Evolutionary conservation across 2,888 invertebrate species (phyloP).

Genomic region (Epirrita christyi): DNA sequence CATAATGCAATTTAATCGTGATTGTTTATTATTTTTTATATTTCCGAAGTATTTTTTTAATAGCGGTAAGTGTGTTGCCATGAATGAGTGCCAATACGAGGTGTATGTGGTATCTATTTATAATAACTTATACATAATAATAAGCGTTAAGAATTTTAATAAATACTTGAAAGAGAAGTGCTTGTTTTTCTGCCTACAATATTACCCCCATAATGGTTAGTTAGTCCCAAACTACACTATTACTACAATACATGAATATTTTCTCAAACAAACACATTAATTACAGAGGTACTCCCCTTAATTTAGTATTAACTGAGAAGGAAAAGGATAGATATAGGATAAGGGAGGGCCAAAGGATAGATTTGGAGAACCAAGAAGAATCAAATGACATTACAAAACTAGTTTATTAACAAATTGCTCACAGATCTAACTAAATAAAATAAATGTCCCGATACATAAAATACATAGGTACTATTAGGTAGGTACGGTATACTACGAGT

Average conservation of each 20-base stretch:
- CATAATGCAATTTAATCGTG: conserved; percentile 36
- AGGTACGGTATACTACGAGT: conserved; percentile 50
- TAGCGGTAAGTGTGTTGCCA: conserved; percentile 52
- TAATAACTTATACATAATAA: conserved; percentile 71
- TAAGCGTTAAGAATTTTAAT: conserved; percentile 76
- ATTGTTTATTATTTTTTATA: conserved; percentile 37
- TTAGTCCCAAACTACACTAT: conserved; percentile 23
- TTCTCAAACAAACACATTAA: conserved; percentile 3
- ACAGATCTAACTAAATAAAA: conserved; percentile 76
- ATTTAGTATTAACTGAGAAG: conserved; percentile 33
- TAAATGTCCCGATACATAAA: conserved; percentile 67
- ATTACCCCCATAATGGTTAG: conserved; percentile 12
- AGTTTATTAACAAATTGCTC: conserved; percentile 80
- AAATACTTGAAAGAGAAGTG: conserved; percentile 66
- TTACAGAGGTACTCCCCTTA: conserved; percentile 10
- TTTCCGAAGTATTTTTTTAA: conserved; percentile 38
- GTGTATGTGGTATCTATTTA: conserved; percentile 69
- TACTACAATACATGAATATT: conserved; percentile 22
- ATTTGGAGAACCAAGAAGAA: conserved; percentile 34
- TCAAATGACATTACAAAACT: conserved; percentile 74
- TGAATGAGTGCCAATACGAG: conserved; percentile 73
- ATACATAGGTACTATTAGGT: conserved; percentile 50
- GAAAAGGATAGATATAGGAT: conserved; percentile 65
- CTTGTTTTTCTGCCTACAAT: conserved; percentile 46
- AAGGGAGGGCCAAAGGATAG: conserved; percentile 60